Percentiles rank a stretch among this genome's conserved stretches.
Conservation (phyloP, 2,113 vertebrate species). For the Phalacrocorax aristotelis region DNA sequence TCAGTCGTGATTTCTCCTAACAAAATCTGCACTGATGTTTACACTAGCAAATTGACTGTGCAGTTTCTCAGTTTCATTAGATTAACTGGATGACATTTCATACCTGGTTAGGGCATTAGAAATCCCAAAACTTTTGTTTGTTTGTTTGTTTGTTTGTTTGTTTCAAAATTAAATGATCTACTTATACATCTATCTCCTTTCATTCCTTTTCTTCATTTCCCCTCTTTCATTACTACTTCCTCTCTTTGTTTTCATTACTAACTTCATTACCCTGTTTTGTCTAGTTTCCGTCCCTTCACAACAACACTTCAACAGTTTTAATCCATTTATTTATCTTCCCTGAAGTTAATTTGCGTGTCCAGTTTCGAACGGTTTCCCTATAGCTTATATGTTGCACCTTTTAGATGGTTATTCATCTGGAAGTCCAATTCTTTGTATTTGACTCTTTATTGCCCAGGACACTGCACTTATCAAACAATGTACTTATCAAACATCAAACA, state of each 20-base stretch:
- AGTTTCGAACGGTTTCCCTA: background rate
- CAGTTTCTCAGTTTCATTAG: background rate
- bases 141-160: background rate
- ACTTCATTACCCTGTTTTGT: background rate
- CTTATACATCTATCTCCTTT: background rate
- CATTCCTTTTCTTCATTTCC: background rate
- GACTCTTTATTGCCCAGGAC: background rate
- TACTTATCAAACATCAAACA: background rate
- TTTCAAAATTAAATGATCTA: background rate
- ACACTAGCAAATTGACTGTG: background rate
- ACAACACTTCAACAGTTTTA: background rate
- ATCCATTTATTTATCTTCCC: background rate
- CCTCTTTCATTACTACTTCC: background rate
- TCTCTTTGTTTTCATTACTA: background rate
- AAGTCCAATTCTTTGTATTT: background rate
- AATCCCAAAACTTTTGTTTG: background rate
- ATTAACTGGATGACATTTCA: constrained; percentile 23
- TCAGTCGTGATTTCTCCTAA: constrained; percentile 12
- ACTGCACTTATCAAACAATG: background rate
- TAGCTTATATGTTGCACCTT: background rate
- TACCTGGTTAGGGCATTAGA: background rate
- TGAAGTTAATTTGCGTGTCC: background rate
- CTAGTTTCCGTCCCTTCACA: background rate
- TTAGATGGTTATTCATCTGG: background rate
- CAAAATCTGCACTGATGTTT: constrained; percentile 17